Evolutionary conservation across 2,113 vertebrate species (phyloP).

Genomic region (Motacilla alba): DNA sequence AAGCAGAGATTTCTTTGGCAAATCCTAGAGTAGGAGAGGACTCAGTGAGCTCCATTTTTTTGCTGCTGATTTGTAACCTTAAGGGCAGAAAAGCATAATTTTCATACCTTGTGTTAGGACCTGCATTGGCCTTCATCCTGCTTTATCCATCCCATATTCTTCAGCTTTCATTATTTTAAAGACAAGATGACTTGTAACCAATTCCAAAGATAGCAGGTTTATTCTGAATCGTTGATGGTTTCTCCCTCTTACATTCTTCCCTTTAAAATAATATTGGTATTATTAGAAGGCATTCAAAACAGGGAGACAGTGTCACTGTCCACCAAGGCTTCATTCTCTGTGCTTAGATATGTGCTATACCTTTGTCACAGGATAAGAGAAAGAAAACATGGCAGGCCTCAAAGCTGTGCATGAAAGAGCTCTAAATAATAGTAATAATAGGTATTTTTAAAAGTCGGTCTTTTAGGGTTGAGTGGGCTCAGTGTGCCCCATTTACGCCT

Average conservation of each 20-base stretch:
- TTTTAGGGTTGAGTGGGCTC: not conserved
- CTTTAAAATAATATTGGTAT: conserved; percentile 7
- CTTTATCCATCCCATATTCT: not conserved
- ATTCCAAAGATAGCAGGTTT: not conserved
- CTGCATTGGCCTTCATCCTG: not conserved
- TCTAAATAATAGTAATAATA: conserved; percentile 5
- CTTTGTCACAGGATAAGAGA: not conserved
- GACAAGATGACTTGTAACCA: not conserved
- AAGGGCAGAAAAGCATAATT: not conserved
- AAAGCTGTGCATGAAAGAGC: not conserved
- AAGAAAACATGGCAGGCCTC: not conserved
- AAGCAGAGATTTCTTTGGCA: not conserved
- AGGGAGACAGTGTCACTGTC: not conserved
- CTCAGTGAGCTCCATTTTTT: not conserved
- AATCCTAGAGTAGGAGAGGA: not conserved
- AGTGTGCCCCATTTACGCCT: conserved; percentile 44
- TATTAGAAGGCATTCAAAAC: conserved; percentile 14
- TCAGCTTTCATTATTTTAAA: not conserved
- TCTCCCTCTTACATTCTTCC: not conserved
- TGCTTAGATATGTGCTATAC: not conserved
- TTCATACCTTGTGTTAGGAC: not conserved
- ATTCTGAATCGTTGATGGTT: not conserved
- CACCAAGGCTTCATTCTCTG: not conserved
- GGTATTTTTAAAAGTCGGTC: conserved; percentile 29
- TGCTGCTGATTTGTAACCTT: not conserved